Evolutionary conservation across 2,888 invertebrate species (phyloP).

Genomic region (Aelia acuminata): DNA sequence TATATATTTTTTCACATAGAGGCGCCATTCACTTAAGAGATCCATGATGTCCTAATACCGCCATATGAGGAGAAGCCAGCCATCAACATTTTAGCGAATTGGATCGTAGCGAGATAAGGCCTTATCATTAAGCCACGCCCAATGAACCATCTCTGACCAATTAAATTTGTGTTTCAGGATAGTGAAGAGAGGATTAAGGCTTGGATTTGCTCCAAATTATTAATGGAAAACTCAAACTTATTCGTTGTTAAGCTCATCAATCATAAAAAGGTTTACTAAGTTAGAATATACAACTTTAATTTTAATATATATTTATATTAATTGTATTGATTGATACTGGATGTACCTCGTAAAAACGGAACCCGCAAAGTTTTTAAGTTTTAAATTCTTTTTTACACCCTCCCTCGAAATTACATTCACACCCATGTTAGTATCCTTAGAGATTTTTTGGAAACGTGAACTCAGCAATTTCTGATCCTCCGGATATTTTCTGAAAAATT

Average conservation of each 20-base stretch:
- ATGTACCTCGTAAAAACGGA: too few relatives aligned
- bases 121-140: constrained; percentile 34
- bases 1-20: background rate
- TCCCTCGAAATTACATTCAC: too few relatives aligned
- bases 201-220: background rate
- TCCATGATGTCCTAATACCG: background rate
- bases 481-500: too few relatives aligned
- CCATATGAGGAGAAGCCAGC: constrained; percentile 9
- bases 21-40: constrained; percentile 1
- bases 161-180: background rate
- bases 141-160: background rate
- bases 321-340: too few relatives aligned
- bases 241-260: background rate
- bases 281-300: too few relatives aligned
- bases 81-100: constrained; percentile 34
- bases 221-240: background rate
- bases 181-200: background rate
- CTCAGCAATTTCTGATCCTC: too few relatives aligned
- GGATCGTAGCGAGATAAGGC: background rate
- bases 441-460: too few relatives aligned
- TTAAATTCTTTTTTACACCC: too few relatives aligned
- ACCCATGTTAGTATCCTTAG: too few relatives aligned
- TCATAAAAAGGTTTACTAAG: background rate
- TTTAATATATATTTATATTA: too few relatives aligned
- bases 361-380: too few relatives aligned